phyloP scores from a whole-genome alignment of 2,113 vertebrate genomes.

The Aspiorhynchus laticeps region DNA sequence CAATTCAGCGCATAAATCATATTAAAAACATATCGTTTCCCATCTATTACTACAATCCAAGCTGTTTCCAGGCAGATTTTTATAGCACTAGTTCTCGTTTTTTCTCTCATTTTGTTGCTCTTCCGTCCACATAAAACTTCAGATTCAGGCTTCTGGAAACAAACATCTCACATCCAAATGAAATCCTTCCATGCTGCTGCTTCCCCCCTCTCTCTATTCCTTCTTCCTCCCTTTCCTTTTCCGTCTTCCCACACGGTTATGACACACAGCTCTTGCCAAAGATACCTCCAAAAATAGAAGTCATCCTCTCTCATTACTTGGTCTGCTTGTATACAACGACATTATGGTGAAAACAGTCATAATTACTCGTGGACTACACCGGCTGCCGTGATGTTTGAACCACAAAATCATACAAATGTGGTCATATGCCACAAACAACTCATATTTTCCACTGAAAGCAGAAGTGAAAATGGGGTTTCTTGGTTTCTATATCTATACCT shows the following conservation, averaged over 20 bases:
- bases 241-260: constrained; percentile 25
- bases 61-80: constrained; percentile 17
- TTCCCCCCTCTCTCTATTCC: constrained; percentile 8
- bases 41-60: not conserved
- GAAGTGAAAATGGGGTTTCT: not conserved
- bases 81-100: not conserved
- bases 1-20: not conserved
- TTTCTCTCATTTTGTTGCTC: constrained; percentile 2
- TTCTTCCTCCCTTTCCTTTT: not conserved
- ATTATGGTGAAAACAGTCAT: not conserved
- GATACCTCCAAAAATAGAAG: constrained; percentile 11
- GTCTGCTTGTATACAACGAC: not conserved
- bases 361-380: not conserved
- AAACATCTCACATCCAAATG: constrained; percentile 46
- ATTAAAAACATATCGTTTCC: not conserved
- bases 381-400: not conserved
- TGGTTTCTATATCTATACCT: not conserved
- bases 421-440: not conserved
- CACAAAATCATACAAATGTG: not conserved
- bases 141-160: constrained; percentile 33
- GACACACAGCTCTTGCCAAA: not conserved
- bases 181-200: constrained; percentile 39
- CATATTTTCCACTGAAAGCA: constrained; percentile 23
- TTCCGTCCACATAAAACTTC: constrained; percentile 33
- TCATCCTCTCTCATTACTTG: constrained; percentile 24